Base-by-base conservation (phyloP, 2,113 vertebrate genomes). In the Etheostoma spectabile region DNA sequence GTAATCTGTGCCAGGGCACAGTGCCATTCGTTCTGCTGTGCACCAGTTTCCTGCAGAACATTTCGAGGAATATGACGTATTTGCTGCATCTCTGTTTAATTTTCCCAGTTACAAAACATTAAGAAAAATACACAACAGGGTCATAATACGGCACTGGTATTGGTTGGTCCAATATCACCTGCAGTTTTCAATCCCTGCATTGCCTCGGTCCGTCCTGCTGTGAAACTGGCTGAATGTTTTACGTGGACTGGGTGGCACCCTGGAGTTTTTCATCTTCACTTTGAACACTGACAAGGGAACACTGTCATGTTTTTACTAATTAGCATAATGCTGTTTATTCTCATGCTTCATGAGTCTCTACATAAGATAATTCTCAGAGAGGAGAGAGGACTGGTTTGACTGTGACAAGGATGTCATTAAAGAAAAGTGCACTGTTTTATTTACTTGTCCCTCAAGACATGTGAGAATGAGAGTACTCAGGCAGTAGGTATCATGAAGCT, bases 221-320 rank as follows among this genome's bases (percentile, higher is more conserved):
- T 84, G 90, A 89, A 90, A 89, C 71, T 49, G 60, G 82, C 3
- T 45, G 30, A 55, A 45, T 79, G 83, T 86, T 66, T 65, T 83
- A 81, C 38, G 60, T 3, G 6, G 82, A 84, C 75, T 74, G 78
- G 83, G 76, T 69, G 79, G 66, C 73, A 72, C 72, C 68, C 66
- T 18, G 11, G 70, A 81, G 81, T 80, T 92, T 88, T 90, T 89
- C 91, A 92, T 93, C 86, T 90, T 89, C 91, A 89, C 86, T 88
- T 81, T 85, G 67, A 80, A 55, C 18, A 42, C 63, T 15, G 52
- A 77, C 72, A 12, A 19, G 42, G 46, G 24, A 38, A 35, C 38
- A 15, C 12, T n/a, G 5, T 52, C 2, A 4, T 70, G 52, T 64
- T 79, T 51, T 56, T 49, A 49, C 35, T 55, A 68, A 59, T 79